Percentiles rank a stretch among this genome's conserved stretches.
These are phyloP conservation scores for Sarcoramphus papa DNA, from an alignment of 2,797 vertebrate genomes.

Conservation along the genomic window DNA sequence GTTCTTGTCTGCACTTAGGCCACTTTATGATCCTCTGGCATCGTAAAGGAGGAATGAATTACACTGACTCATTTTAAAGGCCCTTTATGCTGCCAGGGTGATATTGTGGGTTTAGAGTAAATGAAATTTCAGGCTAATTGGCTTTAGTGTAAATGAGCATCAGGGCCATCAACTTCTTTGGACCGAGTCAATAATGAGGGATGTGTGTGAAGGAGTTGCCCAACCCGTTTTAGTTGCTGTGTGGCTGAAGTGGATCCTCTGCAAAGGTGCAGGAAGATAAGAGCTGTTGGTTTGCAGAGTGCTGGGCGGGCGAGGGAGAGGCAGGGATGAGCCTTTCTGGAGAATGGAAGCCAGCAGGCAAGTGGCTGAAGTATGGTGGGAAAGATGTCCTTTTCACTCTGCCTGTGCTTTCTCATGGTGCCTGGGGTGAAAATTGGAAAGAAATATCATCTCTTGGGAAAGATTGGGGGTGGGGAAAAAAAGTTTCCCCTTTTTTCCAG, in stretches of 20 bases:
- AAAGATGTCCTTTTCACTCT: not conserved
- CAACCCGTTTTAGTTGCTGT: not conserved
- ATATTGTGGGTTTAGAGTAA: not conserved
- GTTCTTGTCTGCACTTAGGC: not conserved
- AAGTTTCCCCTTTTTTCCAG: rapidly evolving
- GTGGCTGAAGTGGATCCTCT: not conserved
- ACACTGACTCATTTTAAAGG: not conserved
- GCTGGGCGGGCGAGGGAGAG: rapidly evolving
- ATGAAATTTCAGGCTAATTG: not conserved
- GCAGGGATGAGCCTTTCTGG: not conserved
- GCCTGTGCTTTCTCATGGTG: not conserved
- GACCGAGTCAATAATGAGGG: not conserved
- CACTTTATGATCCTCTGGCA: not conserved
- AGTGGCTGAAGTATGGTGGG: not conserved
- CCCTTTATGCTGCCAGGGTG: not conserved
- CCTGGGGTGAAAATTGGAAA: not conserved
- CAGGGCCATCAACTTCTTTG: not conserved
- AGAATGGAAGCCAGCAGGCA: not conserved
- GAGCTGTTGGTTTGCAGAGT: not conserved
- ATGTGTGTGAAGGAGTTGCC: rapidly evolving
- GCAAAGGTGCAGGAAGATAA: not conserved
- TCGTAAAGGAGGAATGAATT: not conserved
- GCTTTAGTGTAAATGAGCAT: not conserved
- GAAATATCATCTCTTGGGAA: not conserved
- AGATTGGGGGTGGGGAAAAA: not conserved